phyloP scores from a whole-genome alignment of 2,113 vertebrate species.

The Phylloscopus trochiloides region DNA sequence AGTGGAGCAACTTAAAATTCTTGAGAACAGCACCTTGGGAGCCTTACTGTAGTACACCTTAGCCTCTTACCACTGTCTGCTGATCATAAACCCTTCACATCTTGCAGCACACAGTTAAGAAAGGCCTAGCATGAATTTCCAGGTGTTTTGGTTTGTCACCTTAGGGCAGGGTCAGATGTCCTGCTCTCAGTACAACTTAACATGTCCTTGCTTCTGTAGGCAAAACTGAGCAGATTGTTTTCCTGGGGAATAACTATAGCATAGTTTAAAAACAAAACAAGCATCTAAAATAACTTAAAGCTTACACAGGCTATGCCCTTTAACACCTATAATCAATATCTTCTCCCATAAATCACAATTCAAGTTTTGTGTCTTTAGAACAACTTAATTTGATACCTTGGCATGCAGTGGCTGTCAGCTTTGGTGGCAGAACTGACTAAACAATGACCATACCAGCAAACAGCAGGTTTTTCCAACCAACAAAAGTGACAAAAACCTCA shows the following conservation, averaged over 20 bases:
- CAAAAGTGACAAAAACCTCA: background rate
- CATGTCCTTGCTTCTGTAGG: background rate
- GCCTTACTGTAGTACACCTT: background rate
- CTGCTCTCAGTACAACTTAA: background rate
- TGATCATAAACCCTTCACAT: background rate
- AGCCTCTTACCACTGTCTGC: background rate
- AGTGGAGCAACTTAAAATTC: background rate
- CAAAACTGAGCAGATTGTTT: background rate
- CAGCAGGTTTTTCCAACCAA: background rate
- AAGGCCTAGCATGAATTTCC: background rate
- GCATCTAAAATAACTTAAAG: background rate
- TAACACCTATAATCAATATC: background rate
- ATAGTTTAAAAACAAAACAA: background rate
- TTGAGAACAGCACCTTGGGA: background rate
- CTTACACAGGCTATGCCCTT: background rate
- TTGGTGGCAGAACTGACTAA: background rate
- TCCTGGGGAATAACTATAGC: background rate
- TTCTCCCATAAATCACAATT: background rate
- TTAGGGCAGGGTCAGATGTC: background rate
- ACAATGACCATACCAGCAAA: background rate
- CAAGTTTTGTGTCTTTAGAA: background rate
- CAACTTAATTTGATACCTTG: background rate
- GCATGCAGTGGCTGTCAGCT: background rate
- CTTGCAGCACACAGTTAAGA: background rate
- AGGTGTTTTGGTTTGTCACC: background rate